phyloP scores from a whole-genome alignment of 2,888 invertebrate species.

The Brachyopa scutellaris region DNA sequence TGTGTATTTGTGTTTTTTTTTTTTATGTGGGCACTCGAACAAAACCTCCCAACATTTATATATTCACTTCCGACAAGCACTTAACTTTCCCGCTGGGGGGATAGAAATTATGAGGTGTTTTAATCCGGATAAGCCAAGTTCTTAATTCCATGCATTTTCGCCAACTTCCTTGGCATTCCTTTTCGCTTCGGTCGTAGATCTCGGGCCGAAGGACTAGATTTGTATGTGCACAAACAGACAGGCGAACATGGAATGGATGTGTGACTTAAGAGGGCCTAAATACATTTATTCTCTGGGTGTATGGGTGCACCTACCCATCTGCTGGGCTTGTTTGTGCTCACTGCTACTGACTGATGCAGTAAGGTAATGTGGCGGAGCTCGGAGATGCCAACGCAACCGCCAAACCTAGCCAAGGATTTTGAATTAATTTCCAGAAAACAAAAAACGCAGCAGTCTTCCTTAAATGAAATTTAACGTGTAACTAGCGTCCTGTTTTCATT shows the following conservation, averaged over 20 bases:
- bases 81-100: constrained; percentile 58
- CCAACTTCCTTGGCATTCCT: constrained; percentile 42
- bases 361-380: too few relatives aligned
- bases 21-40: background rate
- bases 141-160: constrained; percentile 65
- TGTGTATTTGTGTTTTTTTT: background rate
- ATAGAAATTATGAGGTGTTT: constrained; percentile 70
- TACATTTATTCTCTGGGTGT: constrained; percentile 38
- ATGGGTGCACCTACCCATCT: constrained; percentile 34
- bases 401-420: constrained; percentile 23
- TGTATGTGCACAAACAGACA: constrained; percentile 29
- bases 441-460: constrained; percentile 11
- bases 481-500: constrained; percentile 45
- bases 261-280: constrained; percentile 19
- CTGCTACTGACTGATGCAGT: background rate
- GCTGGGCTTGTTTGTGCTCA: constrained; percentile 40
- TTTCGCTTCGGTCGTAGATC: background rate
- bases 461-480: constrained; percentile 58
- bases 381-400: background rate
- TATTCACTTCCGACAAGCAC: constrained; percentile 70
- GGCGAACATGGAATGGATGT: background rate
- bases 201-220: constrained; percentile 21
- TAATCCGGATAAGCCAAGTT: constrained; percentile 67
- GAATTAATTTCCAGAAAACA: constrained; percentile 47
- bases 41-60: constrained; percentile 58